Evolutionary conservation across 2,888 invertebrate genomes (phyloP).

Genomic region (Patella depressa): DNA sequence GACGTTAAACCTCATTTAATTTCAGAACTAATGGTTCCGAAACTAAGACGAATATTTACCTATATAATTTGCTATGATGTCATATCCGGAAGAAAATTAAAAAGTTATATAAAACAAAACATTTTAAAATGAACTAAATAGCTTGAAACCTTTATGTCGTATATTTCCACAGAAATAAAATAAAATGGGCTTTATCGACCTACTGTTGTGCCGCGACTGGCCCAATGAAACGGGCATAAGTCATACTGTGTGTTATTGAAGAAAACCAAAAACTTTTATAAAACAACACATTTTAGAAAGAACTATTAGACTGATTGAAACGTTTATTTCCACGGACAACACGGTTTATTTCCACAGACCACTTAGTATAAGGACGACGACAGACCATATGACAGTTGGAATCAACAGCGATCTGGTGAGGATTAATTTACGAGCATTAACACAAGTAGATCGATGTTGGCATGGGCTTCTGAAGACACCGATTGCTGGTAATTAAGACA

Average conservation of each 20-base stretch:
- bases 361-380: neutral
- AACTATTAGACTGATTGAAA: neutral
- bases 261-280: neutral
- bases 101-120: no score
- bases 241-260: neutral
- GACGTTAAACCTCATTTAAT: no score
- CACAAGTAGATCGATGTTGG: slow-evolving; percentile 2
- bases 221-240: neutral
- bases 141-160: no score
- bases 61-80: no score
- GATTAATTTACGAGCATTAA: slow-evolving; percentile 7
- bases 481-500: slow-evolving; percentile 6
- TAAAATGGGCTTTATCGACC: neutral
- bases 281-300: neutral
- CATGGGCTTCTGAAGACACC: neutral
- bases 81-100: no score
- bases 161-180: neutral
- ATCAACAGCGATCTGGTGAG: neutral
- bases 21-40: no score
- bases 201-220: neutral
- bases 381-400: neutral
- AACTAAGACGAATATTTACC: no score
- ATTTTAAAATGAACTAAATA: no score
- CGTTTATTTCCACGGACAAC: neutral
- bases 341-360: neutral